Base-by-base conservation (phyloP, 2,797 vertebrate genomes). In the Anolis apletophallus region DNA sequence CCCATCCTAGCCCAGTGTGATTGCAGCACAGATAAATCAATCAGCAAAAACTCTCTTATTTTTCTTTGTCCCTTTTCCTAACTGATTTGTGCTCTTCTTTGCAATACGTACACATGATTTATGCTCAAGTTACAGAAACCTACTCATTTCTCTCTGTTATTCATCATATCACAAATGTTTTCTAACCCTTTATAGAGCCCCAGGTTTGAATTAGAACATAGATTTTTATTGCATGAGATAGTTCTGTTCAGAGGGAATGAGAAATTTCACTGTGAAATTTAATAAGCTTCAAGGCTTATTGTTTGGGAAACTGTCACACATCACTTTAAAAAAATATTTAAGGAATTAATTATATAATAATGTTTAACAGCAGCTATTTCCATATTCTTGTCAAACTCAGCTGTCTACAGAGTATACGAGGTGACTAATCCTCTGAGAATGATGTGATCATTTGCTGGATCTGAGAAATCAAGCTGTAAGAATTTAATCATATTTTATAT, bases 341-440 rank as follows among this genome's bases (percentile, higher is more conserved):
- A 61, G 88, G 86, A 68, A 90, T 93, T 32, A 85, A 91, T 80
- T 91, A 81, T 88, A 29, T 76, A n/a, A n/a, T n/a, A n/a, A n/a
- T 83, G 89, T 83, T 95, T 84, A 50, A 90, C 91, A 46, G 61
- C 88, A 81, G 79, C 13, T 29, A 75, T 90, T 94, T 92, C 90
- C 91, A 95, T 93, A 90, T 87, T 81, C 87, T 94, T 88, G 74
- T 92, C 79, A 85, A 68, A 88, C 92, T 80, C 91, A 91, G 80
- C 79, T 88, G 88, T 77, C 78, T 90, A 89, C 85, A 90, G 93
- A 93, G n/a, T 81, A 83, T 83, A 88, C 87, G 91, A 84, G 61
- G 89, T 87, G 64, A 14, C 85, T 89, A 67, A 16, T 83, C 55
- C 80, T 90, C 57, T 85, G 85, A 91, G 21, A 54, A 68, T 93